Base-by-base conservation (phyloP, 2,888 invertebrate species). In the Erebia ligea region DNA sequence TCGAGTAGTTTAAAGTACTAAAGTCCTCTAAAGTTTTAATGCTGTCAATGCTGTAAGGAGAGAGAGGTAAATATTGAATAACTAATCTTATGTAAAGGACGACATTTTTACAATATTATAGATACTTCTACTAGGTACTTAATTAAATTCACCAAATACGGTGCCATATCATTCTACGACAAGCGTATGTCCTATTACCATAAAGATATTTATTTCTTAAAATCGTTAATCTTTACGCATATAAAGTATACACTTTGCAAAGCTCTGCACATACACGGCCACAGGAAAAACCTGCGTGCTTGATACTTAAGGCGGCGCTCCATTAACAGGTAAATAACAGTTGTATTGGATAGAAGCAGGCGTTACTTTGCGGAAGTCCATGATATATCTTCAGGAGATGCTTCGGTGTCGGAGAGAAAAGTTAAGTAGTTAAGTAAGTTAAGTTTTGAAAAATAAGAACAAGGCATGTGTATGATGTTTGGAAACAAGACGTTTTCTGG, bases 181-280 rank as follows among this genome's bases (percentile, higher is more conserved):
- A 58, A 59, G 67, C 76, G 56, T 67, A 71, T 68, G 69, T 70
- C 72, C 76, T 73, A 72, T 75, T 75, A 75, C 74, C 75, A 75
- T 77, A 75, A 77, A 71, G 69, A 75, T 74, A 76, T 76, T 71
- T 75, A 75, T 72, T 76, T 73, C 74, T 77, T 74, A 76, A 77
- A 77, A 76, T 74, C 72, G 72, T 75, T 74, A 75, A 75, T 77
- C 76, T 73, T 69, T 68, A 71, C 71, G 70, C 74, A 77, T 74
- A 74, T 72, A 72, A 72, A 74, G 34, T 72, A 54, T 67, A 56
- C 50, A 68, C 70, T 70, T 67, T 67, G 68, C 56, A 67, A 67
- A n/a, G 64, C 25, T 72, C 57, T 64, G 59, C 57, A 69, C 42
- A 21, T 59, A 67, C 67, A 72, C 57, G 62, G 65, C 13, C 71